Conservation (phyloP, 2,113 vertebrate genomes). For the Anarrhichthys ocellatus region DNA sequence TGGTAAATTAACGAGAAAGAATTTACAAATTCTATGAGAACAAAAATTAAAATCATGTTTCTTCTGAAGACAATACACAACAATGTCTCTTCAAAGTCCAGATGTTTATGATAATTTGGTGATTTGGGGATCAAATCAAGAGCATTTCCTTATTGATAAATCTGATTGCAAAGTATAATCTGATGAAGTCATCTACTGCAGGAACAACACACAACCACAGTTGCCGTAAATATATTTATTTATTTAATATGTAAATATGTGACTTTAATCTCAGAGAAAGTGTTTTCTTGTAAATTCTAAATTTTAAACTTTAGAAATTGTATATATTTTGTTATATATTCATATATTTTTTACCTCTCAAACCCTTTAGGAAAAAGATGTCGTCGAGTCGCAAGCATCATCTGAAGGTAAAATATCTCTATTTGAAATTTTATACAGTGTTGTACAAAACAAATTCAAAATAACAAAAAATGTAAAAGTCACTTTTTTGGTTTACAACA, state of each 20-base stretch:
- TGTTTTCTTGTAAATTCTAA: background rate
- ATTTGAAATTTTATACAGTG: background rate
- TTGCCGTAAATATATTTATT: too few relatives aligned
- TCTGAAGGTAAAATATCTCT: constrained; percentile 88
- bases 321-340: too few relatives aligned
- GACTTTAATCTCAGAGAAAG: background rate
- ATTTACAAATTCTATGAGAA: too few relatives aligned
- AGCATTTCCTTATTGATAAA: too few relatives aligned
- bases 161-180: too few relatives aligned
- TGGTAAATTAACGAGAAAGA: too few relatives aligned
- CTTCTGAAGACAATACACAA: too few relatives aligned
- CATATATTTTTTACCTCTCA: background rate
- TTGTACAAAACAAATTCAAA: background rate
- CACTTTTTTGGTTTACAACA: background rate
- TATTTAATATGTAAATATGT: background rate
- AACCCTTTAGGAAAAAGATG: constrained; percentile 87
- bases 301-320: background rate
- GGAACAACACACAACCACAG: background rate
- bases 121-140: too few relatives aligned
- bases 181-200: too few relatives aligned
- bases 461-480: background rate
- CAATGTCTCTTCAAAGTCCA: too few relatives aligned
- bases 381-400: constrained; percentile 93
- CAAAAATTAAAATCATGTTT: too few relatives aligned
- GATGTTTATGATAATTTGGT: too few relatives aligned